Percentiles rank a stretch among this genome's conserved stretches.
Evolutionary conservation across 1,140 invertebrate species (phyloP).

Genomic region (Oreohelix idahoensis): DNA sequence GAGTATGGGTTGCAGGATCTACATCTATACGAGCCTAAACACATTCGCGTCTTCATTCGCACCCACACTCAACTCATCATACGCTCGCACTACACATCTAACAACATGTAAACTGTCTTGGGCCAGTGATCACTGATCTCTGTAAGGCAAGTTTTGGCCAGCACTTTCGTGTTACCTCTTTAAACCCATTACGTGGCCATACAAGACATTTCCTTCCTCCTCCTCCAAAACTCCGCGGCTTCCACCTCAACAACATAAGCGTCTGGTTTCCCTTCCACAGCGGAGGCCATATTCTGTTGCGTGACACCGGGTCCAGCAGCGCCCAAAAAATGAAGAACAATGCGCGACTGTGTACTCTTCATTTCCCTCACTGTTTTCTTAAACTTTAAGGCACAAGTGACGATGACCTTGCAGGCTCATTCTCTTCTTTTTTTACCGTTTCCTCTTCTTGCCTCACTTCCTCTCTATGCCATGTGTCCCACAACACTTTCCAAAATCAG

Average conservation of each 20-base stretch:
- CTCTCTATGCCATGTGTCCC: not conserved
- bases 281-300: not conserved
- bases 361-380: slow-evolving; percentile 12
- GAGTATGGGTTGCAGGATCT: too few relatives aligned
- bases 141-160: too few relatives aligned
- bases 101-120: too few relatives aligned
- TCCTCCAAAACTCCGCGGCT: too few relatives aligned
- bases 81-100: too few relatives aligned
- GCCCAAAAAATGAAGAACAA: slow-evolving; percentile 15
- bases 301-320: not conserved
- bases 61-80: too few relatives aligned
- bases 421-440: not conserved
- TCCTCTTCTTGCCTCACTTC: not conserved
- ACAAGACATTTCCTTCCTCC: too few relatives aligned
- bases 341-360: slow-evolving; percentile 6
- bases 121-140: too few relatives aligned
- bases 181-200: too few relatives aligned
- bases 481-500: not conserved
- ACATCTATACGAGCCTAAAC: too few relatives aligned
- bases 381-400: slow-evolving; percentile 9
- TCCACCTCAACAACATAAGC: not conserved
- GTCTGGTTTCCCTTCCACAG: not conserved
- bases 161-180: too few relatives aligned
- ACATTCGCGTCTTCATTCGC: too few relatives aligned
- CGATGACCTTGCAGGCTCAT: not conserved